Percentiles rank a stretch among this genome's conserved stretches.
These are phyloP conservation scores for Porites lutea DNA, from an alignment of 64 coral and sea anemone species.

Conservation along the genomic window DNA sequence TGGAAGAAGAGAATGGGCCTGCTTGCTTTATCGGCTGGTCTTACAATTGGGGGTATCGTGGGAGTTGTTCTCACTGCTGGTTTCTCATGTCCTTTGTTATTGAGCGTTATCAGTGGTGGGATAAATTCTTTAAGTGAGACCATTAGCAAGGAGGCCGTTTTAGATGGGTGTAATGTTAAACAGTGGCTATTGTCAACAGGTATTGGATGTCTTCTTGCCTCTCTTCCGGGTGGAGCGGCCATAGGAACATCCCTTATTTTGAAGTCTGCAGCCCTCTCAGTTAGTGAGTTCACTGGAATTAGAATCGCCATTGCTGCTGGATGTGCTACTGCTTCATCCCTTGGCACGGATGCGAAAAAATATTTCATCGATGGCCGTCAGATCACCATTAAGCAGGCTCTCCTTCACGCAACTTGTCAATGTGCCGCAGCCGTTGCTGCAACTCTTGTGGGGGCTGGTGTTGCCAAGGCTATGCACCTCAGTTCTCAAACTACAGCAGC, in stretches of 20 bases:
- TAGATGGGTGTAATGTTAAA: conserved; percentile 24
- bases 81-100: background rate
- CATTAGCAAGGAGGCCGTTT: conserved; percentile 16
- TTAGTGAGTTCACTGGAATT: background rate
- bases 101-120: conserved; percentile 36
- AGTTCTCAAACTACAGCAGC: background rate
- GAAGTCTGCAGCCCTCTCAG: conserved; percentile 16
- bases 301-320: conserved; percentile 39
- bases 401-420: background rate
- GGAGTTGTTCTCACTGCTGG: conserved; percentile 1
- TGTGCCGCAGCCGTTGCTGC: conserved; percentile 8
- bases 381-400: conserved; percentile 21
- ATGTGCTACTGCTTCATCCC: background rate
- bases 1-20: background rate
- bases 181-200: background rate
- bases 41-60: background rate
- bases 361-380: conserved; percentile 35
- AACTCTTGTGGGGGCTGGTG: conserved; percentile 15
- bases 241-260: conserved; percentile 34
- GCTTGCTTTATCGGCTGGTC: conserved; percentile 1
- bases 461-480: background rate
- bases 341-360: conserved; percentile 37
- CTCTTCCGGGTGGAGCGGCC: conserved; percentile 20
- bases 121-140: conserved; percentile 2
- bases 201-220: conserved; percentile 43